These are phyloP conservation scores for Zosterops japonicus DNA, from an alignment of 2,113 vertebrate species.

Conservation along the genomic window DNA sequence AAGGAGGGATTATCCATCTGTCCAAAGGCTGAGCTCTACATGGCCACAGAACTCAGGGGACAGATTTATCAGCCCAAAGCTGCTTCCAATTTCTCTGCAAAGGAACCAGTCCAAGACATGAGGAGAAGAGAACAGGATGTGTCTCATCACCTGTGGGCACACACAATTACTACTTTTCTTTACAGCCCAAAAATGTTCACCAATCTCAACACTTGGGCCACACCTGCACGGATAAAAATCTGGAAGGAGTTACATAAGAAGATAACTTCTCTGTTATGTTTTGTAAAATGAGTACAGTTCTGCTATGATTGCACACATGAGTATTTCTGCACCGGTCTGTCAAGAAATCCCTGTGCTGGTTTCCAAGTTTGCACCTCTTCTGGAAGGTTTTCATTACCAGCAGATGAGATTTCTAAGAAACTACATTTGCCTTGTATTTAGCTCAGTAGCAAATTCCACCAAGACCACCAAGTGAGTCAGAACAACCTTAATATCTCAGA, in stretches of 20 bases:
- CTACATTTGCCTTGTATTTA: background rate
- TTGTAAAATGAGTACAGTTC: background rate
- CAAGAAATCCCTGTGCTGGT: background rate
- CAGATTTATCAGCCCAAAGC: background rate
- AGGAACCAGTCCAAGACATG: background rate
- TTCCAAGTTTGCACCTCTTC: background rate
- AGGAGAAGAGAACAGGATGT: background rate
- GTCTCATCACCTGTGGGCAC: background rate
- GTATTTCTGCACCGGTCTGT: background rate
- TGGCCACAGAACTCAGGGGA: background rate
- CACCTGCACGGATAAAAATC: background rate
- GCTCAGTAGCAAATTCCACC: background rate
- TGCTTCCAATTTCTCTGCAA: background rate
- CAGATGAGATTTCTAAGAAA: background rate
- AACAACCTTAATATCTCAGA: background rate
- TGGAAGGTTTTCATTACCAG: background rate
- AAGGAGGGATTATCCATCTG: background rate
- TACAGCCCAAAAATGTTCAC: background rate
- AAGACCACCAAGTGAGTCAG: background rate
- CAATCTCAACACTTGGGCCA: background rate
- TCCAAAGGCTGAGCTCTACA: background rate
- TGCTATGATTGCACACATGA: rapidly evolving
- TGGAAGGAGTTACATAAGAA: background rate
- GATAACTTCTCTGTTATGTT: rapidly evolving
- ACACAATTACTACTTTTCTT: background rate